Base-by-base conservation (phyloP, 2,797 vertebrate species). In the Eupleurogrammus muticus region DNA sequence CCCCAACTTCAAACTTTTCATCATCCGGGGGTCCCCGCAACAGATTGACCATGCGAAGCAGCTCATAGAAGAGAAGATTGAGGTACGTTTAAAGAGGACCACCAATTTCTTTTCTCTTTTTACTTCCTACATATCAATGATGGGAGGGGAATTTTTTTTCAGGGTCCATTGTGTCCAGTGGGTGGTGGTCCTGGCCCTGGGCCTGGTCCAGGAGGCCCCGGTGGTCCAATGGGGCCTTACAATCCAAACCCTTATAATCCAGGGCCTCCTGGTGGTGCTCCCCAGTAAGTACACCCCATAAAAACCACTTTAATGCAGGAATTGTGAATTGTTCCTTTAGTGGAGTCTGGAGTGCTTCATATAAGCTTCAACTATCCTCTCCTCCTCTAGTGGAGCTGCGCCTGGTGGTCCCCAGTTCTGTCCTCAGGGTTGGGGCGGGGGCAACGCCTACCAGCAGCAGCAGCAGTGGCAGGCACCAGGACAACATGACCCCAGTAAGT, bases 11-110 rank as follows among this genome's bases (percentile, higher is more conserved):
- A 99, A 98, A 69, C 89, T 99, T 13, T 99, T 98, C 66, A 95
- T 87, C 78, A 98, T 99, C 82, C 94, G 96, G 0, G 97, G 97
- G 14, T 94, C 95, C 0, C 97, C 97, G 0, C 96, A 98, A 75
- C 96, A 99, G 91, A 99, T 98, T 0, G 97, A 99, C 90, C 97
- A 99, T 0, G 97, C 97, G 77, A 98, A 98, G 87, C 97, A 98
- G 88, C 96, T 99, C 53, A 99, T 99, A 7, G 97, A 99, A 78
- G 96, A 99, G 71, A 99, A 99, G 83, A 99, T 99, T 3, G 97
- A 99, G 96, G 97, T 97, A 73, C 0, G 7, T 44, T 66, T 2
- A 23, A 7, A 47, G 13, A 32, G 4, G 42, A 16, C 8, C 1
- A 5, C 35, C 24, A 1, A 1, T 44, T 5, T 6, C 4, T 38